Evolutionary conservation across 2,888 invertebrate genomes (phyloP).

Genomic region (Alloplasta piceator): DNA sequence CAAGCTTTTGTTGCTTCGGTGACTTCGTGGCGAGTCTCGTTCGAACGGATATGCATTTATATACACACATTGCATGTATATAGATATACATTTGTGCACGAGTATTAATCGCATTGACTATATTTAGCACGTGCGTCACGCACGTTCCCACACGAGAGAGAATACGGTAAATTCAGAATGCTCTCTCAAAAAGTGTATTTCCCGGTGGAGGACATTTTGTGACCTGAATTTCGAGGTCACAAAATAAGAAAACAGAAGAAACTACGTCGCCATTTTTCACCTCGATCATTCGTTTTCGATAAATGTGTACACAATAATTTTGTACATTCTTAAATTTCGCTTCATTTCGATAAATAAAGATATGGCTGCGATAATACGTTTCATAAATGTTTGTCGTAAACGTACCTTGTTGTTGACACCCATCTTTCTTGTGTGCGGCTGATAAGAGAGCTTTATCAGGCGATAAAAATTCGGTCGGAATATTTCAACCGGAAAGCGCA

Average conservation of each 20-base stretch:
- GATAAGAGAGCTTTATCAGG: slow-evolving; percentile 8
- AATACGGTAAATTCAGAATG: slow-evolving; percentile 16
- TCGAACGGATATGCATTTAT: slow-evolving; percentile 2
- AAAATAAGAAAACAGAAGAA: neutral
- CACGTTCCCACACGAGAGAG: slow-evolving; percentile 10
- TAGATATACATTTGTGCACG: neutral
- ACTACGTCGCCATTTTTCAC: slow-evolving; percentile 12
- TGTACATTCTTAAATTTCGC: neutral
- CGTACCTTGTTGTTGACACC: slow-evolving; percentile 74
- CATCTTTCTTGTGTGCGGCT: slow-evolving; percentile 61
- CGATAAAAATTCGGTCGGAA: slow-evolving; percentile 23
- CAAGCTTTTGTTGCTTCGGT: slow-evolving; percentile 2
- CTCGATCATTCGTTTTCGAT: neutral
- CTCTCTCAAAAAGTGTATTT: neutral
- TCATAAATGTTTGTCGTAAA: slow-evolving; percentile 43
- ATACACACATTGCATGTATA: neutral
- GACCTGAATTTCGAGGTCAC: neutral
- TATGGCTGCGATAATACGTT: no score
- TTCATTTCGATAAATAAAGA: no score
- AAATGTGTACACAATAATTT: no score
- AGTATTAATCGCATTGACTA: neutral
- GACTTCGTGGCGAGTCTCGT: neutral
- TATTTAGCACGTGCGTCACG: slow-evolving; percentile 24
- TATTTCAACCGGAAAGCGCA: slow-evolving; percentile 42
- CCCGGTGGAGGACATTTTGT: slow-evolving; percentile 39